Percentiles rank a stretch among this genome's conserved stretches.
These are phyloP conservation scores for Drosophila subquinaria DNA, from an alignment of 2,888 invertebrate genomes.

Conservation along the genomic window DNA sequence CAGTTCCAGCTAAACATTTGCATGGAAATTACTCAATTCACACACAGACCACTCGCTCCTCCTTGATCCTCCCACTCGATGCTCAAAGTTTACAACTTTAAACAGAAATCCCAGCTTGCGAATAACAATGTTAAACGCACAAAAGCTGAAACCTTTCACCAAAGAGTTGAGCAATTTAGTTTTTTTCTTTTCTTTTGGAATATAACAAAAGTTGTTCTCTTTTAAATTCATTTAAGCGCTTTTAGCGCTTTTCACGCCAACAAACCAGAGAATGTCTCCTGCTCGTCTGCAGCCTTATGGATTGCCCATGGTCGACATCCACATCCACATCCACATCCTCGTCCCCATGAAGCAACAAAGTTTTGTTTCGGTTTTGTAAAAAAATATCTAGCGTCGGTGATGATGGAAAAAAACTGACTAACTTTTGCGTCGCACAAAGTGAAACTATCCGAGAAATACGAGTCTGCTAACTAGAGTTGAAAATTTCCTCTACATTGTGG, in stretches of 20 bases:
- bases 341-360: conserved; percentile 42
- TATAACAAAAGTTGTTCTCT: conserved; percentile 68
- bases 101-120: conserved; percentile 55
- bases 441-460: conserved; percentile 44
- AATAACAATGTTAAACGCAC: conserved; percentile 63
- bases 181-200: conserved; percentile 27
- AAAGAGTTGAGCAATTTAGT: conserved; percentile 41
- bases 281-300: conserved; percentile 60
- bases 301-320: conserved; percentile 32
- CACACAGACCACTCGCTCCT: conserved; percentile 24
- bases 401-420: conserved; percentile 55
- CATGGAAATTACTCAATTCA: conserved; percentile 65
- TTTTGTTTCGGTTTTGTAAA: conserved; percentile 62
- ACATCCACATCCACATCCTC: background rate
- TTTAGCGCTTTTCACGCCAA: conserved; percentile 75
- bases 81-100: conserved; percentile 60
- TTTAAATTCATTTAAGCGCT: conserved; percentile 80
- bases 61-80: background rate
- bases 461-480: conserved; percentile 30
- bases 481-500: conserved; percentile 18
- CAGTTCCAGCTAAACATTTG: conserved; percentile 66
- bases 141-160: conserved; percentile 50
- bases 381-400: conserved; percentile 40
- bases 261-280: conserved; percentile 51
- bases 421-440: conserved; percentile 59